Conservation (phyloP, 1,140 invertebrate species). For the Samia ricini region DNA sequence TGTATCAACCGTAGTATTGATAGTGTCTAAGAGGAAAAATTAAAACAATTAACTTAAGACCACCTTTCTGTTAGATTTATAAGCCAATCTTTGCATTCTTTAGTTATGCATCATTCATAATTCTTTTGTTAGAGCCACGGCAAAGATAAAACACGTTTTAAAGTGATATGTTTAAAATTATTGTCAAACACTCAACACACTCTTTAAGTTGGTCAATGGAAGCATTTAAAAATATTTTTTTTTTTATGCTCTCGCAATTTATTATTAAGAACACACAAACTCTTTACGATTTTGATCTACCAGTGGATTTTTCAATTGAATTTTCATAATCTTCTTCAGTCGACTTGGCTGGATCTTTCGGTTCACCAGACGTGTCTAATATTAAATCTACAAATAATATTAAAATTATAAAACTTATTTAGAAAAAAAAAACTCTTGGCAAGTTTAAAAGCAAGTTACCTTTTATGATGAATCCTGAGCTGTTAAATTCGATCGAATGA, state of each 20-base stretch:
- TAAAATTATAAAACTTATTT: not conserved
- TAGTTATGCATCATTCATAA: not conserved
- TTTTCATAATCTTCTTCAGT: constrained; percentile 34
- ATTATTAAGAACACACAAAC: not conserved
- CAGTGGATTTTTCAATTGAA: constrained; percentile 20
- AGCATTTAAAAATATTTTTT: not conserved
- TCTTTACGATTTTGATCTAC: constrained; percentile 7
- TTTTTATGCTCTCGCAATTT: not conserved
- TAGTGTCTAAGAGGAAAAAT: constrained; percentile 49
- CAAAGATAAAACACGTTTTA: constrained; percentile 9
- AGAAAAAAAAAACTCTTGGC: constrained; percentile 3
- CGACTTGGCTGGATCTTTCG: constrained; percentile 17
- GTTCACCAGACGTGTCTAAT: constrained; percentile 21
- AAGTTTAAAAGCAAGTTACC: constrained; percentile 10
- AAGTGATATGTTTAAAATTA: not conserved
- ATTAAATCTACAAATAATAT: constrained; percentile 33
- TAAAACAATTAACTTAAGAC: not conserved
- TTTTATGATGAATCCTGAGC: not conserved
- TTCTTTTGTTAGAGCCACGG: not conserved
- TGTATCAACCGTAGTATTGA: constrained; percentile 65
- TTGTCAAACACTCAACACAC: constrained; percentile 1
- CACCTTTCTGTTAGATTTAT: not conserved
- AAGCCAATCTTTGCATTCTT: not conserved
- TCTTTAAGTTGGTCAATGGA: constrained; percentile 5
- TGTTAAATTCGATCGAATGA: not conserved